phyloP scores from a whole-genome alignment of 2,888 invertebrate species.

The Epiblema foenella region DNA sequence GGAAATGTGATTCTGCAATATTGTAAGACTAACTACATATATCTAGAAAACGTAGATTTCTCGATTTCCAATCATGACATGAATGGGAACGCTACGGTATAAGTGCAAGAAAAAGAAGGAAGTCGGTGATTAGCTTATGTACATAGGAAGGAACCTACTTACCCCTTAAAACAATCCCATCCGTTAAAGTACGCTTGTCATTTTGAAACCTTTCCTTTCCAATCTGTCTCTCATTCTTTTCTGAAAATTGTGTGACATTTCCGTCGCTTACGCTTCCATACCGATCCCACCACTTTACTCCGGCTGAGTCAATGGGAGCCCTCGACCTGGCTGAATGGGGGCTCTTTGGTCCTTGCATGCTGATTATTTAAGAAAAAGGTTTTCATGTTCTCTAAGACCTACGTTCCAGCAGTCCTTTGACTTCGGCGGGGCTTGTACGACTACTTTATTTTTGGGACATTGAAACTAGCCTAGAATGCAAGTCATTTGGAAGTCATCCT shows the following conservation, averaged over 20 bases:
- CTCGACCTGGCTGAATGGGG: constrained; percentile 70
- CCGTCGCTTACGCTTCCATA: constrained; percentile 53
- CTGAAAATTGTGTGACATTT: constrained; percentile 46
- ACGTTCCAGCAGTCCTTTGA: neutral
- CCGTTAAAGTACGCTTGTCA: constrained; percentile 6
- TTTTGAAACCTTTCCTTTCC: constrained; percentile 12
- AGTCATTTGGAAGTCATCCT: constrained; percentile 33
- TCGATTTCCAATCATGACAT: too few species aligned
- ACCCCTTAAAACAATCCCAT: neutral
- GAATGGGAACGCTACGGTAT: too few species aligned
- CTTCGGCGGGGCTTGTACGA: constrained; percentile 14
- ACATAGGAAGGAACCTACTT: neutral
- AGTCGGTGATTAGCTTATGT: too few species aligned
- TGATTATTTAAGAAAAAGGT: constrained; percentile 7
- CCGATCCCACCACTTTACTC: constrained; percentile 69
- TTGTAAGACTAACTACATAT: neutral
- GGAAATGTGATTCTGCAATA: constrained; percentile 45
- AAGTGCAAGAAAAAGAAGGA: too few species aligned
- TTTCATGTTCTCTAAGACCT: constrained; percentile 3
- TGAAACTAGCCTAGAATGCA: constrained; percentile 30
- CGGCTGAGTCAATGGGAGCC: constrained; percentile 67
- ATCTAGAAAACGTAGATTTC: neutral
- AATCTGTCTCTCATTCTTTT: constrained; percentile 35
- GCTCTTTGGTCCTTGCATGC: constrained; percentile 60
- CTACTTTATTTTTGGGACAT: constrained; percentile 15